Evolutionary conservation across 1,140 invertebrate species (phyloP), one percentile per base, ranked within the genome.

Genomic region (Holcopasites calliopsidis): DNA sequence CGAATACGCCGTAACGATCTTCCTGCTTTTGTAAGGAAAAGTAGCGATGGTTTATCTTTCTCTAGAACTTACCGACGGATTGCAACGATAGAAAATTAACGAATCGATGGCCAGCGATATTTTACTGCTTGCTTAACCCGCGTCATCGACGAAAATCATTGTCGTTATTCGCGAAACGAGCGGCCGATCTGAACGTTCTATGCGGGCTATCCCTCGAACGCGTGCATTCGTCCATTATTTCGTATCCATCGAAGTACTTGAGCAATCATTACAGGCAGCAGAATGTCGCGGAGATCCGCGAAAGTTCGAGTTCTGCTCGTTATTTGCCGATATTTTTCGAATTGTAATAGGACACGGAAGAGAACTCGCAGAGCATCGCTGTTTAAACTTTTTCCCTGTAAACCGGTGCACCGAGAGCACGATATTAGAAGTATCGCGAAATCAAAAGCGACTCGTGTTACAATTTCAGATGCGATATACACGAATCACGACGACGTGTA

Each of bases 21-120:
- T 33, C 3, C 21, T 35, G 31, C 33, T 61, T 50, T 61, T 50
- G 57, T 60, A 40, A 71, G 23, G 69, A 0, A 28, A 16, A 33
- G 18, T 31, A 5, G 40, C 23, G n/a, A 35, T 26, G 44, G 49
- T 75, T 57, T 66, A 75, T 75, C 64, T 75, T 75, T 16, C 2
- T 23, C 10, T 21, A 49, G 40, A 40, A 75, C 68, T 75, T 75
- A 75, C 55, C 40, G 72, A 75, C 73, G 65, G 73, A 72, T 62
- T 80, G 77, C 74, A 50, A 57, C 54, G 44, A 49, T 73, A 60
- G 74, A 77, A 72, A 82, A 80, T 26, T 55, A 54, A 66, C 75
- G 78, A 82, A 76, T 79, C 42, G 66, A 80, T 44, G 33, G 50
- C 4, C 49, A 16, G 6, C 44, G 71, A 79, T 74, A 70, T 70